These are phyloP conservation scores for Hermetia illucens DNA, from an alignment of 1,140 invertebrate species.

Conservation along the genomic window DNA sequence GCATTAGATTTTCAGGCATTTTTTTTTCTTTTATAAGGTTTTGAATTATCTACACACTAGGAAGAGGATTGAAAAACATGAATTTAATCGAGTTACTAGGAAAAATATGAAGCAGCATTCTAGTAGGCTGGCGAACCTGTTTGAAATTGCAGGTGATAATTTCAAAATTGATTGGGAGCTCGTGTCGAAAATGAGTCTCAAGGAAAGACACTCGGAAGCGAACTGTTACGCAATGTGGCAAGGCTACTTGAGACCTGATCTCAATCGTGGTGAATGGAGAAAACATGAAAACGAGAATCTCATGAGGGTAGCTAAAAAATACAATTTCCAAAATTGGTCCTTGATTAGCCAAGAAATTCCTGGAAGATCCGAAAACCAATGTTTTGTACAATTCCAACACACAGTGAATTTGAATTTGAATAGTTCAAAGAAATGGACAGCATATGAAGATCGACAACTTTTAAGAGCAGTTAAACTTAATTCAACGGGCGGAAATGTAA, in stretches of 20 bases:
- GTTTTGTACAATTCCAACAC: constrained; percentile 39
- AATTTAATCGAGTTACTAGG: no score
- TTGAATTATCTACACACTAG: no score
- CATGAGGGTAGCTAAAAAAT: constrained; percentile 29
- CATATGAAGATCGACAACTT: no score
- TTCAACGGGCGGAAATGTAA: no score
- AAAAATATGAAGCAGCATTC: no score
- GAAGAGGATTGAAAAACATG: no score
- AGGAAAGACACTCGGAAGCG: constrained; percentile 32
- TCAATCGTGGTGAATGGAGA: constrained; percentile 46
- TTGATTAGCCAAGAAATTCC: constrained; percentile 38
- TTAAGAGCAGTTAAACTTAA: no score
- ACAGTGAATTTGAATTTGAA: no score
- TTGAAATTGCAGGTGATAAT: constrained; percentile 3
- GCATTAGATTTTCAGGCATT: no score
- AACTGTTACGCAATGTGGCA: constrained; percentile 50
- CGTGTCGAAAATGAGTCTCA: constrained; percentile 32
- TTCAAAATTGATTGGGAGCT: constrained; percentile 25
- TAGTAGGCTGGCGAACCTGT: background rate
- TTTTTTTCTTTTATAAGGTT: no score
- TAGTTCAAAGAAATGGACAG: no score
- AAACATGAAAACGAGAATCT: constrained; percentile 38
- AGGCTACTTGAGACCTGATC: constrained; percentile 44
- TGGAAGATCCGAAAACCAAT: constrained; percentile 46
- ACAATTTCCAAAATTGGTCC: constrained; percentile 47